Conservation (phyloP, 2,797 vertebrate species). For the Pantherophis alleghaniensis region DNA sequence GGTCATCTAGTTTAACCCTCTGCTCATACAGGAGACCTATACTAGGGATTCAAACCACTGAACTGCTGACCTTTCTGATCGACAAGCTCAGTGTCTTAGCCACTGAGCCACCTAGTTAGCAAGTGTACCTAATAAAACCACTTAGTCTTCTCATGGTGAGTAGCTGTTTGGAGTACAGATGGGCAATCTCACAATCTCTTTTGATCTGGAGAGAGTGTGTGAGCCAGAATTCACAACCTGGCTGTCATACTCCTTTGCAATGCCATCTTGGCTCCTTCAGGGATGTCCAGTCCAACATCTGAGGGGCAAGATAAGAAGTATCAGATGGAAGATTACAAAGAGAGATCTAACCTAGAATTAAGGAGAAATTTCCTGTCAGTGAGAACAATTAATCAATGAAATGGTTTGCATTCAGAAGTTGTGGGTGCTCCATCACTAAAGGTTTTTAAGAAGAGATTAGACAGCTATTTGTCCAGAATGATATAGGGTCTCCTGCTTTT, state of each 20-base stretch:
- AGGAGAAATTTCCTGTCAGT: not conserved
- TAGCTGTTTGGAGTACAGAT: not conserved
- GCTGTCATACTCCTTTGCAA: not conserved
- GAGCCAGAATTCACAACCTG: not conserved
- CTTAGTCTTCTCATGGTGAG: not conserved
- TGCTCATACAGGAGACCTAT: no score
- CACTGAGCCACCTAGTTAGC: no score
- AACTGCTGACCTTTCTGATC: no score
- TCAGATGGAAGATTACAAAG: not conserved
- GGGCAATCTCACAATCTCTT: not conserved
- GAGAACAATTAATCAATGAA: not conserved
- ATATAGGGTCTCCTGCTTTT: not conserved
- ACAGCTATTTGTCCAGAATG: not conserved
- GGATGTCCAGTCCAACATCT: not conserved
- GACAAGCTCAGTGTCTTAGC: no score
- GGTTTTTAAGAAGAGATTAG: not conserved
- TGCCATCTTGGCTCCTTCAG: not conserved
- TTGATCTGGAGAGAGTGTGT: not conserved
- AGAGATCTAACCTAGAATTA: not conserved
- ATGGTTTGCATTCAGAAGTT: no score
- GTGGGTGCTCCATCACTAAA: not conserved
- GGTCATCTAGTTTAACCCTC: no score
- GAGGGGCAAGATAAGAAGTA: not conserved
- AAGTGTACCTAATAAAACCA: no score
- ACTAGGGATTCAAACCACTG: no score